A percentile compares a stretch with the other conserved stretches of the same genome.
Conservation (phyloP, 2,888 invertebrate species). For the Trachelus troglodyta region DNA sequence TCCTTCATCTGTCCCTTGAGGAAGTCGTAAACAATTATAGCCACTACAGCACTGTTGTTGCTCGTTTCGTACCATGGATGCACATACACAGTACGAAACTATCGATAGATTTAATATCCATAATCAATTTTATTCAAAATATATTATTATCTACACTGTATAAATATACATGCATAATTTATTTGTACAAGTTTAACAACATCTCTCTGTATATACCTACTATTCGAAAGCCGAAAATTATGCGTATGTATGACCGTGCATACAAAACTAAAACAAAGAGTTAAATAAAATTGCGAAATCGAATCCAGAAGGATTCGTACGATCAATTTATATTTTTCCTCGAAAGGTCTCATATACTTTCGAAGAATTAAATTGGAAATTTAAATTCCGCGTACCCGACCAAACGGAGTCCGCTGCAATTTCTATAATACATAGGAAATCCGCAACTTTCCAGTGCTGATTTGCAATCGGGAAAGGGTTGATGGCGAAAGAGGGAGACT, state of each 20-base stretch:
- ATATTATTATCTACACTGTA: not conserved
- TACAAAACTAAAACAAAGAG: not conserved
- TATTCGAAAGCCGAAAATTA: not conserved
- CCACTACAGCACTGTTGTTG: not conserved
- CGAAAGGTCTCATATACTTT: constrained; percentile 22
- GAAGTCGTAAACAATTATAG: not conserved
- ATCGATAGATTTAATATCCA: not conserved
- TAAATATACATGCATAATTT: not conserved
- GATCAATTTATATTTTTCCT: constrained; percentile 5
- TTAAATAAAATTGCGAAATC: not conserved
- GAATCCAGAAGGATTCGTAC: not conserved
- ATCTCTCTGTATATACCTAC: not conserved
- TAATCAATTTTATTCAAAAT: not conserved
- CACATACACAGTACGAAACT: not conserved
- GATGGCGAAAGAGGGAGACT: constrained; percentile 9
- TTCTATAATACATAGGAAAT: constrained; percentile 40
- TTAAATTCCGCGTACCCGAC: constrained; percentile 31
- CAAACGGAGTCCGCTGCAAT: constrained; percentile 3
- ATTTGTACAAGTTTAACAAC: not conserved
- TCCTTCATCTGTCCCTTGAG: not conserved
- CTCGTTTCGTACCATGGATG: no score
- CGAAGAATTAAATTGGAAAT: constrained; percentile 31
- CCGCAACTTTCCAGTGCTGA: constrained; percentile 26
- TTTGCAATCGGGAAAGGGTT: constrained; percentile 39
- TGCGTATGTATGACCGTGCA: not conserved